Conservation (phyloP, 2,113 vertebrate species). For the Megaceryle maxima region DNA sequence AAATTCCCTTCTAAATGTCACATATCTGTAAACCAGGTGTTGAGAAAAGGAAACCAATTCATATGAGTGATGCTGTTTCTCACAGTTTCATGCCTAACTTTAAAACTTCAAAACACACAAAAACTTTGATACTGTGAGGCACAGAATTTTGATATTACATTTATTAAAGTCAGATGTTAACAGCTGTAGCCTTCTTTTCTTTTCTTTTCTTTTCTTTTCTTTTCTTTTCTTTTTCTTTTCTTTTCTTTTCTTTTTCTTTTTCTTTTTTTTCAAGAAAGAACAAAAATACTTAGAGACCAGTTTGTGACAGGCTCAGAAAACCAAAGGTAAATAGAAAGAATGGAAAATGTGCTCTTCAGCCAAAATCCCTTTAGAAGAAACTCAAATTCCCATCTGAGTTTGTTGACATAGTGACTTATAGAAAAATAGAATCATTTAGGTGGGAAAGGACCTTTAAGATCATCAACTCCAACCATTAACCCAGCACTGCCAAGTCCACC, state of each 20-base stretch:
- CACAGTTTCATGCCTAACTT: background rate
- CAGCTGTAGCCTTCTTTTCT: background rate
- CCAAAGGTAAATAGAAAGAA: background rate
- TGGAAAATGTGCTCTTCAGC: fast-evolving
- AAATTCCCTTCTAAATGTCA: background rate
- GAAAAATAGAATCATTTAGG: background rate
- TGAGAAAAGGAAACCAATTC: background rate
- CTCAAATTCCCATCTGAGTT: background rate
- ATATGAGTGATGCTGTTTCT: background rate
- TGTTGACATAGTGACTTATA: background rate
- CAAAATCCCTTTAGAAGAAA: background rate
- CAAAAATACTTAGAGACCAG: background rate
- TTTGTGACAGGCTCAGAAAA: background rate
- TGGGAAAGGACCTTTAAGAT: background rate
- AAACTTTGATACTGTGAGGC: fast-evolving
- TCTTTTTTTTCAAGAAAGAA: background rate
- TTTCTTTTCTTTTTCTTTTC: background rate
- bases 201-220: background rate
- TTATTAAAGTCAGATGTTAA: background rate
- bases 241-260: too few species aligned
- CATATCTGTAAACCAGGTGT: background rate
- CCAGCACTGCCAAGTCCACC: background rate
- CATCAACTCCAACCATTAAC: fast-evolving
- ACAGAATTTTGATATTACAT: background rate
- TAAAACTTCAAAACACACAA: background rate